Evolutionary conservation across 23 tunicate genomes (phyloP), one percentile per base, ranked within the genome.

Genomic region (Styela plicata): DNA sequence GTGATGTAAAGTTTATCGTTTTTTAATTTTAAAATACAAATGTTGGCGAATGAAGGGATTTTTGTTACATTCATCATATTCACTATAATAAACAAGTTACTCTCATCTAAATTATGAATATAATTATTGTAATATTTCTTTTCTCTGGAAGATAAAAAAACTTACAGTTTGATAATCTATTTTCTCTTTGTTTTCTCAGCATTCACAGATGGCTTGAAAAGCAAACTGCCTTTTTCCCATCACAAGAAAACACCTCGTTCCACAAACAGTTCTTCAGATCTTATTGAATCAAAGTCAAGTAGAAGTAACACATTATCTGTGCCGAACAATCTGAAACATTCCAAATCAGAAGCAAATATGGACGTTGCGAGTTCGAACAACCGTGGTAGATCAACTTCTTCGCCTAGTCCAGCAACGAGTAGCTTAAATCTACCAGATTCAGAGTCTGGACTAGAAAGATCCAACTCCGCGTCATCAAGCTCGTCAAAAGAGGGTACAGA

Each of bases 381-480:
- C 70, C 70, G 70, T 24, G 31, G 31, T 17, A 67, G 71, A 67
- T 52, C 81, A 22, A 76, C 66, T 19, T 76, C 81, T 36, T 76
- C 81, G 10, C 81, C 81, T 24, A 44, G 18, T 29, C 81, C 81
- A 10, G 16, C 22, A 27, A 44, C 81, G 30, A 24, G 36, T 53
- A 1, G 22, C 0, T 71, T 71, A 34, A 26, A 71, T 34, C 7
- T 34, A 34, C 64, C 66, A 10, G 81, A 76, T 76, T 76, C 81
- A 22, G 81, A 76, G 7, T 53, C 64, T 18, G 81, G 66, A 53
- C 81, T 76, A 17, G 81, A 76, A 76, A 36, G 81, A 52, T 76
- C 81, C 21, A 76, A 76, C 81, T 76, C 81, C 31, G 81, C 81
- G n/a, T 76, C 81, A 26, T 76, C 81, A 20, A 76, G 37, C 26